Base-by-base conservation (phyloP, 2,113 vertebrate species). In the Psilopsiagon aymara region DNA sequence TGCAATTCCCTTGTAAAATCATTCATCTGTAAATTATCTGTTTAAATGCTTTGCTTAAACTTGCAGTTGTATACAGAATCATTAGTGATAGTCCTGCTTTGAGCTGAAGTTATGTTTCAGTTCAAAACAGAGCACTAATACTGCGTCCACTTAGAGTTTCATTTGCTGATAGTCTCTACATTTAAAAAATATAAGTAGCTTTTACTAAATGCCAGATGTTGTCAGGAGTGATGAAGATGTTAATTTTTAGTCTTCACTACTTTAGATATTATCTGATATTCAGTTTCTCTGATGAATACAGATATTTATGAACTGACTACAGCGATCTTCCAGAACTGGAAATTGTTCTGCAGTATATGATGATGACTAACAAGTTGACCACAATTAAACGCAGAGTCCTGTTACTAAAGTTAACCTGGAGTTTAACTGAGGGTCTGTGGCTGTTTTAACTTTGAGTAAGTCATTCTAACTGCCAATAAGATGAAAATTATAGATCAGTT, bases 311-410 rank as follows among this genome's bases (percentile, higher is more conserved):
- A 95, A 94, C 94, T 91, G 93, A 92, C 86, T 95, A 73, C 62
- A 87, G 80, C 6, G 0, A 95, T 95, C 77, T 94, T 96, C 96
- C 94, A 96, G 95, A 96, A 76, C 86, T 97, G 78, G 78, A 95
- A 97, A 95, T 85, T 94, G 81, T 81, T 89, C 94, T 95, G 91
- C 77, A 41, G 69, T 95, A 7, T 51, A 96, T 79, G 81, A 91
- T 86, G 93, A 86, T 95, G 95, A 96, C 95, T 95, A 97, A 95
- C 89, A 95, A 95, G 86, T 95, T 91, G 96, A 95, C 95, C 86
- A 89, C 96, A 94, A 97, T 96, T 91, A 95, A 95, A 95, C 95
- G 74, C 96, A 97, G 96, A 96, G 67, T 91, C 47, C 66, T 85
- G 74, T 91, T 89, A 85, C 74, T 89, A 85, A 95, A 95, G 94